These are phyloP conservation scores for Scaptomyza pallida DNA, from an alignment of 1,140 invertebrate genomes.

Conservation along the genomic window DNA sequence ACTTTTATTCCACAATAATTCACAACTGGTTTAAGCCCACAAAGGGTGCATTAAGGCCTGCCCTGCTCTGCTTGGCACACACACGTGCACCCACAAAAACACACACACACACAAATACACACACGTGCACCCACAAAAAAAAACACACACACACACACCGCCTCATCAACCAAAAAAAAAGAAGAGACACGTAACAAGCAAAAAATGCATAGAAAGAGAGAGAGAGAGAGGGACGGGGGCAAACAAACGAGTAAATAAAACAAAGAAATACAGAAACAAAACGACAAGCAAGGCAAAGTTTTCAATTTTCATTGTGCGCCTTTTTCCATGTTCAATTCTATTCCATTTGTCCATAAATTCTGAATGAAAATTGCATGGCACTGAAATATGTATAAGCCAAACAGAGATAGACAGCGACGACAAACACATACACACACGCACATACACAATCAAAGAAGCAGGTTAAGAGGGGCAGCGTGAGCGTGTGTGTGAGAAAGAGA, in stretches of 20 bases:
- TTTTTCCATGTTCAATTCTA: conserved; percentile 74
- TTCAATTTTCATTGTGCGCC: conserved; percentile 68
- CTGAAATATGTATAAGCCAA: conserved; percentile 53
- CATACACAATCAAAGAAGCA: background rate
- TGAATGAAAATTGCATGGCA: conserved; percentile 77
- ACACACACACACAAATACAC: background rate
- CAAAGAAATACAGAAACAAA: conserved; percentile 29
- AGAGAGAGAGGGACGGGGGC: too few relatives aligned
- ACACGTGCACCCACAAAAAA: conserved; percentile 19
- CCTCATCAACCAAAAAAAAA: conserved; percentile 18
- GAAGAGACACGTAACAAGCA: conserved; percentile 28
- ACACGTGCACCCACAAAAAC: conserved; percentile 1
- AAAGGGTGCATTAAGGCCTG: too few relatives aligned
- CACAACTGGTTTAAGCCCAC: conserved; percentile 7
- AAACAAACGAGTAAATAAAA: conserved; percentile 37
- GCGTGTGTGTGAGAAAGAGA: conserved; percentile 3
- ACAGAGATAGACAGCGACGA: conserved; percentile 30
- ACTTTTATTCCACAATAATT: background rate
- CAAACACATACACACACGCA: background rate
- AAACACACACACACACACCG: conserved; percentile 21
- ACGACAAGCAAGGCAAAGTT: conserved; percentile 28
- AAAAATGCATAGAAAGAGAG: conserved; percentile 22
- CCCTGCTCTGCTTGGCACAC: conserved; percentile 6
- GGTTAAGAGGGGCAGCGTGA: conserved; percentile 9
- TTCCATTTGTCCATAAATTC: conserved; percentile 73